Base-by-base conservation (phyloP, 2,888 invertebrate species). In the Laothoe populi region DNA sequence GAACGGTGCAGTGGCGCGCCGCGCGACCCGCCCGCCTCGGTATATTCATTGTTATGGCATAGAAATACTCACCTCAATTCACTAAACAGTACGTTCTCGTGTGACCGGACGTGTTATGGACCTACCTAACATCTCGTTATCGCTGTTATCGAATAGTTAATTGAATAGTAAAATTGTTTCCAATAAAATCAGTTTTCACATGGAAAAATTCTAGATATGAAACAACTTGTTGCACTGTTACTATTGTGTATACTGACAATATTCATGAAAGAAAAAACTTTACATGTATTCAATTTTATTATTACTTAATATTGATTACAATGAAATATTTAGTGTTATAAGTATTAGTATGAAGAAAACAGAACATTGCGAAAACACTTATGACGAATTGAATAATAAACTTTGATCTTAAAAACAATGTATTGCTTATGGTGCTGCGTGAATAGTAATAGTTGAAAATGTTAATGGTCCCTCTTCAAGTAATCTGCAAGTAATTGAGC, bases 401-500 rank as follows among this genome's bases (percentile, higher is more conserved):
- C 1, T 53, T 24, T 35, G 19, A 19, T 53, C 4, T 53, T 35
- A 31, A 53, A 35, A 31, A 53, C 31, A 35, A 11, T 53, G 19
- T 53, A 53, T 53, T 53, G 35, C 53, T 19, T 1, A 53, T 11
- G 19, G 53, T 53, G 49, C 49, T 49, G 58, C 4, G 11, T 59
- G 23, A 8, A 35, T 21, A 0, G 13, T 16, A 11, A 21, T n/a
- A 40, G 4, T 49, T 26, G 1, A 26, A 26, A 5, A 8, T 24
- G 13, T 53, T 35, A 57, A 10, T 63, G 35, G 7, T 59, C 42
- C 13, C 35, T 60, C 2, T 63, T 59, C 64, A 94, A 79, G 72
- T 94, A 85, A 23, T 90, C 89, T 2, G 93, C 94, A 58, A 96
- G 72, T 1, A 93, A 87, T 38, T 93, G 82, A 16, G 94, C 95